Evolutionary conservation across 2,888 invertebrate species (phyloP).

Genomic region (Malacosoma neustria): DNA sequence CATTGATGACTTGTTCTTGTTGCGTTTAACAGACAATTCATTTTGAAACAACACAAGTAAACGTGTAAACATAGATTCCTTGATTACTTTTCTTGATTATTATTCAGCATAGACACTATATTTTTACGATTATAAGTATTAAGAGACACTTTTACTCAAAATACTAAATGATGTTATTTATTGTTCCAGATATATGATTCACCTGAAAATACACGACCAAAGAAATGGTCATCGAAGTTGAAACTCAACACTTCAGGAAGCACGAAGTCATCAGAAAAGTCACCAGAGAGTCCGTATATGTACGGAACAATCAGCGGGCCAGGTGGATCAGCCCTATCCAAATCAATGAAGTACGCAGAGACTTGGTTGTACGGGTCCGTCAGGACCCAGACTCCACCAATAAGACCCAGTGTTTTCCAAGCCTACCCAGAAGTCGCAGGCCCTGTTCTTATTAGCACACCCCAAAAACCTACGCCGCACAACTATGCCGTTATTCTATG

Average conservation of each 20-base stretch:
- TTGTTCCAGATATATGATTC: conserved; percentile 66
- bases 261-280: conserved; percentile 59
- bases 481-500: conserved; percentile 84
- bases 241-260: conserved; percentile 73
- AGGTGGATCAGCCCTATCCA: conserved; percentile 82
- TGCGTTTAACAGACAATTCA: conserved; percentile 1
- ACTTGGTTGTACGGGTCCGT: conserved; percentile 91
- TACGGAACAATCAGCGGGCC: conserved; percentile 73
- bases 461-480: conserved; percentile 74
- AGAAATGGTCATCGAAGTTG: conserved; percentile 83
- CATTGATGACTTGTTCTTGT: conserved; percentile 9
- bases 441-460: conserved; percentile 67
- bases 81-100: no score
- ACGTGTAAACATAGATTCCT: no score
- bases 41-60: no score
- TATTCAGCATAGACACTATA: no score
- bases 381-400: conserved; percentile 67
- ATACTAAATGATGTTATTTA: no score
- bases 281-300: conserved; percentile 63
- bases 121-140: no score
- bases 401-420: conserved; percentile 65
- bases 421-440: conserved; percentile 59
- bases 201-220: conserved; percentile 72
- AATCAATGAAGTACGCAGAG: conserved; percentile 90
- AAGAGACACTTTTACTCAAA: no score